Base-by-base conservation (phyloP, 1,140 invertebrate genomes). In the Littorina saxatilis region DNA sequence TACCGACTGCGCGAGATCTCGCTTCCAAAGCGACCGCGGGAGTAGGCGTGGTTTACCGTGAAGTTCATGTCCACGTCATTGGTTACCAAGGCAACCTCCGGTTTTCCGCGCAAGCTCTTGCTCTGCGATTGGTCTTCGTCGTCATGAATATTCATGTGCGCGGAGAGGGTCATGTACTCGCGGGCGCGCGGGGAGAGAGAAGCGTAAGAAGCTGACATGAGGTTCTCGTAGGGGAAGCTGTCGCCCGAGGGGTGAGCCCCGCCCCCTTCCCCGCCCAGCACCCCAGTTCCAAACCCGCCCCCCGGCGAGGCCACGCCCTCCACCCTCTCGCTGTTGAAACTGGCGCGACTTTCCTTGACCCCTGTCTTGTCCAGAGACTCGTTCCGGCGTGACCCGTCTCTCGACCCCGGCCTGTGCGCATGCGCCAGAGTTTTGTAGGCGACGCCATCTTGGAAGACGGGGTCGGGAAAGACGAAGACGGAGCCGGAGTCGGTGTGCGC, bases 41-140 rank as follows among this genome's bases (percentile, higher is more conserved):
- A 40, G 50, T 81, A 40, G 39, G 84, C 84, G 76, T 83, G 82
- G 76, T 85, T 85, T 20, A 85, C 84, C 4, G 84, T 85, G 63
- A 85, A 85, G 76, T 85, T 85, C 79, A 85, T 76, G 37, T 85
- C 82, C 52, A 85, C 82, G 52, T 85, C 79, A 52, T 79, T 79
- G 17, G 84, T 85, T n/a, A 85, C 84, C 11, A 85, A 63, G n/a
- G 84, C 75, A 20, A 85, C 84, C 47, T 85, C 82, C 13, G 84
- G 84, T 50, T 81, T 81, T 37, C 50, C 43, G 13, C 82, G 79
- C 55, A n/a, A 32, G 29, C 76, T 68, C 27, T 74, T 11, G 9
- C 68, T 43, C 11, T 63, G 79, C 13, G 76, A 63, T 23, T 85
- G 81, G 13, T 77, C 70, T 11, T 80, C 77, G 27, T 80, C 82